Conservation (phyloP, 2,797 vertebrate genomes). For the Mycteria americana region DNA sequence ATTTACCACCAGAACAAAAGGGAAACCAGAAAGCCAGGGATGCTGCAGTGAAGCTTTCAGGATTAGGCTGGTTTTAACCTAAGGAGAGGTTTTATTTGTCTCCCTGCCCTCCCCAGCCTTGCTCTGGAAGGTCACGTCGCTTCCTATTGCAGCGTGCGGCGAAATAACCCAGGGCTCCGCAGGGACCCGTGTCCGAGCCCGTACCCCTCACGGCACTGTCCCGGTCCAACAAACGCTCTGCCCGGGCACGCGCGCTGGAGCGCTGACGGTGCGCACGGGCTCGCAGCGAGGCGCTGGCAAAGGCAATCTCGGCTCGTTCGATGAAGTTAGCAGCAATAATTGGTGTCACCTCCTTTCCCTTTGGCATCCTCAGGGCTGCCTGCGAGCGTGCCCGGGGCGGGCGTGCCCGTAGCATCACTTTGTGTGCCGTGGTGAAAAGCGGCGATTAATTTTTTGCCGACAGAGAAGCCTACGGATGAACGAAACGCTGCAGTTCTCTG, state of each 20-base stretch:
- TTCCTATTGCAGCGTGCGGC: fast-evolving
- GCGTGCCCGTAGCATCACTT: not conserved
- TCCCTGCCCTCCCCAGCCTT: not conserved
- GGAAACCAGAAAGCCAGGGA: not conserved
- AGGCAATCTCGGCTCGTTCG: fast-evolving
- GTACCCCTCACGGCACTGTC: fast-evolving
- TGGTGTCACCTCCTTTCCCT: fast-evolving
- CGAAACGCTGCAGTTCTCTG: not conserved
- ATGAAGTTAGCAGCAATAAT: not conserved
- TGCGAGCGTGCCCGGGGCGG: not conserved
- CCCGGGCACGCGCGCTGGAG: fast-evolving
- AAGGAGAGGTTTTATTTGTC: not conserved
- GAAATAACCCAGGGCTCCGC: not conserved
- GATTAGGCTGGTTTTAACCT: not conserved
- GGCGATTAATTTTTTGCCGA: not conserved
- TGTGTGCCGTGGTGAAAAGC: not conserved
- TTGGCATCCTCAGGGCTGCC: not conserved
- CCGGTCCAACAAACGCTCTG: fast-evolving
- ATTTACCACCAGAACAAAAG: not conserved
- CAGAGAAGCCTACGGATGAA: not conserved
- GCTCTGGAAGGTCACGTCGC: not conserved
- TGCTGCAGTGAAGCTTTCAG: fast-evolving
- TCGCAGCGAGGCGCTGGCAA: not conserved
- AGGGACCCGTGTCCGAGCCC: not conserved
- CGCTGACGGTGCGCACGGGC: fast-evolving